Base-by-base conservation (phyloP, 2,888 invertebrate genomes). In the Mamestra brassicae region DNA sequence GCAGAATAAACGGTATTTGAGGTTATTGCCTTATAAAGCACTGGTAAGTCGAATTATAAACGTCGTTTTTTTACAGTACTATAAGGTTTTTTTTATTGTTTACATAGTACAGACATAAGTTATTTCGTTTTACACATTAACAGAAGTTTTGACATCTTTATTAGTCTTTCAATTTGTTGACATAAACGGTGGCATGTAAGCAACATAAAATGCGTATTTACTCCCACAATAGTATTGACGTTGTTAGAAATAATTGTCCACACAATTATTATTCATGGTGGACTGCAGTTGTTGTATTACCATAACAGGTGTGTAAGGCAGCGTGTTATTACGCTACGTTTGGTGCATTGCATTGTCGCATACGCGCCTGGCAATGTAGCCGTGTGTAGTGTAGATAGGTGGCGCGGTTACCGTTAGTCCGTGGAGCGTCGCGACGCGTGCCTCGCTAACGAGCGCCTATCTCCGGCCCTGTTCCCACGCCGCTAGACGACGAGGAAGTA, bases 381-480 rank as follows among this genome's bases (percentile, higher is more conserved):
- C 52, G 63, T 57, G 69, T 71, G 71, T 76, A 81, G 66, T 69
- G 67, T 77, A 81, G 74, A 73, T 86, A 81, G 84, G 78, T 87
- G 82, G 67, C 67, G 80, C 85, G 80, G 86, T 86, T 88, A 85
- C 86, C 83, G 89, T 88, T 89, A 89, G 87, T 83, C 87, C 85
- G 85, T 80, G 78, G 63, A 78, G 88, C 84, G 83, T 82, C 73
- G 85, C 88, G 90, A 91, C 93, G 92, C 92, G 93, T 94, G 93
- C 92, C 92, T 90, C 91, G 91, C 91, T 94, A 95, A 95, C 94
- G 94, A 94, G 94, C 92, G 90, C 93, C 94, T 94, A 95, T 96
- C 95, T 96, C 94, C 94, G 95, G 94, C 91, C 90, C 90, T 92
- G 93, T 94, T 96, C 94, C 92, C 95, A 95, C 93, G 92, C 88